phyloP scores from a whole-genome alignment of 2,113 vertebrate genomes.

The Cyanoramphus novaezelandiae region DNA sequence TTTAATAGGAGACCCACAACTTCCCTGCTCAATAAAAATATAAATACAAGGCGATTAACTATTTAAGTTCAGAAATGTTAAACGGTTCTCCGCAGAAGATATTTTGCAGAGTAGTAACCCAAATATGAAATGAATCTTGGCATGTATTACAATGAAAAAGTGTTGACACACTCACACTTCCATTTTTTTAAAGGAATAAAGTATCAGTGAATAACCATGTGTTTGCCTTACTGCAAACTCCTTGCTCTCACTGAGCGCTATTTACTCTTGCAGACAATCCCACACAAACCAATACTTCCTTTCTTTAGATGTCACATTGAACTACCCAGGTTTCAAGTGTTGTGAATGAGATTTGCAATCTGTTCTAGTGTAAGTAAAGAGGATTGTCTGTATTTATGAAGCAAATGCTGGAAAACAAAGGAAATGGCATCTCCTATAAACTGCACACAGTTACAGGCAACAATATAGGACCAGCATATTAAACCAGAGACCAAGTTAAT shows the following conservation, averaged over 20 bases:
- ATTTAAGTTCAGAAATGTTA: not conserved
- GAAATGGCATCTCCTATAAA: not conserved
- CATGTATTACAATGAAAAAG: not conserved
- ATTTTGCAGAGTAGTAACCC: not conserved
- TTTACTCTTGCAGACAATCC: not conserved
- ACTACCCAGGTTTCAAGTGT: not conserved
- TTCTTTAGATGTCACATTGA: not conserved
- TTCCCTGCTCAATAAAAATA: not conserved
- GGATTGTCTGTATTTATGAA: not conserved
- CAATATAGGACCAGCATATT: not conserved
- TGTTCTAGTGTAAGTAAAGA: not conserved
- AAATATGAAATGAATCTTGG: not conserved
- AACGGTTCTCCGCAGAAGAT: not conserved
- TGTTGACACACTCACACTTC: not conserved
- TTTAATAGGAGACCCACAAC: not conserved
- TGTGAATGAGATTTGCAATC: not conserved
- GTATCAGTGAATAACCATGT: fast-evolving
- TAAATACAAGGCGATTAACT: not conserved
- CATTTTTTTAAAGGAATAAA: not conserved
- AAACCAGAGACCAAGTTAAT: not conserved
- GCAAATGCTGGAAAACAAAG: not conserved
- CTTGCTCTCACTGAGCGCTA: not conserved
- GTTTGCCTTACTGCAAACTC: not conserved
- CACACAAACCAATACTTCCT: not conserved
- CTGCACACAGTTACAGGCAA: not conserved